Conservation (phyloP, 1,140 invertebrate genomes). For the Onthophagus taurus region DNA sequence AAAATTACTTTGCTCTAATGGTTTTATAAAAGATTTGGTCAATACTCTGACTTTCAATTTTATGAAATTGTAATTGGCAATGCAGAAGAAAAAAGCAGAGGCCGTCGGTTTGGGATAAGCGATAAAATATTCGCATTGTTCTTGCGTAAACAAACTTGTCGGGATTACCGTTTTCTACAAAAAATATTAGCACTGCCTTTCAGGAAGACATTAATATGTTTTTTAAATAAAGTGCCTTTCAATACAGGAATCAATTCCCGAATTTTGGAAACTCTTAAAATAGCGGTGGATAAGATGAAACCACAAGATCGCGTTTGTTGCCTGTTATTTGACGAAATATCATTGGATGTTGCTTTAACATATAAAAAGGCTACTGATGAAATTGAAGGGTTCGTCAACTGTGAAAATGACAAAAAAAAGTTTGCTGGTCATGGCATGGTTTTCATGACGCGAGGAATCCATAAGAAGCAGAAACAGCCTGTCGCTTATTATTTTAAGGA, state of each 20-base stretch:
- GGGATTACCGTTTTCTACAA: conserved; percentile 15
- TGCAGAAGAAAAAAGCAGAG: conserved; percentile 2
- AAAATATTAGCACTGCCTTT: conserved; percentile 20
- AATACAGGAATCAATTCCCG: conserved; percentile 17
- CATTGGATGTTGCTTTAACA: conserved; percentile 19
- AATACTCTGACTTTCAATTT: no score
- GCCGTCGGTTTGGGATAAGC: conserved; percentile 10
- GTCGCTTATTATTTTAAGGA: conserved; percentile 20
- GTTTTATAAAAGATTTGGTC: no score
- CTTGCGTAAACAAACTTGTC: conserved; percentile 19
- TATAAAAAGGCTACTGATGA: conserved; percentile 19
- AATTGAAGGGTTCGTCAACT: conserved; percentile 15
- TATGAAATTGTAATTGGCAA: no score
- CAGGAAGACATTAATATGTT: conserved; percentile 13
- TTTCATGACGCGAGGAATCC: conserved; percentile 20
- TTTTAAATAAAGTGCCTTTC: conserved; percentile 18
- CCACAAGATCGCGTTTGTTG: conserved; percentile 16
- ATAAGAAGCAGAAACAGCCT: conserved; percentile 19
- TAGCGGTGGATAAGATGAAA: conserved; percentile 14
- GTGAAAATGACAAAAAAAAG: not conserved
- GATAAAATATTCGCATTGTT: conserved; percentile 19
- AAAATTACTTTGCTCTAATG: no score
- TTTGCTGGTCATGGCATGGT: conserved; percentile 23
- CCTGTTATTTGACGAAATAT: conserved; percentile 29
- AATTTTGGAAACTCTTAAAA: conserved; percentile 18